These are phyloP conservation scores for Amazona guildingii DNA, from an alignment of 2,113 vertebrate species.

Conservation along the genomic window DNA sequence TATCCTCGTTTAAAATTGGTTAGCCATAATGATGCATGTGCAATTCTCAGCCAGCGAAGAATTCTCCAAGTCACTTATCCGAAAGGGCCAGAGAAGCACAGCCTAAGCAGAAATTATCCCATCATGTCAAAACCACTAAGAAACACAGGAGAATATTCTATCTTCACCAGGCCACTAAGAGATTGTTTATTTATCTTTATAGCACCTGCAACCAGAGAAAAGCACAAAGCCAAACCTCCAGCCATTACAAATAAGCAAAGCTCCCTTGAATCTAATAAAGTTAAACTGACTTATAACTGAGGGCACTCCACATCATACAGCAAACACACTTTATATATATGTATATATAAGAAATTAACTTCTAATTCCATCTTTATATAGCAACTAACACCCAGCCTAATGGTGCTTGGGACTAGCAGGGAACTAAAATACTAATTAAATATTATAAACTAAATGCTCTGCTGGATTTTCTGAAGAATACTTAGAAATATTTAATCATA, in stretches of 20 bases:
- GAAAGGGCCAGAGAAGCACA: background rate
- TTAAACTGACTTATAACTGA: background rate
- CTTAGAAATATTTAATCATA: background rate
- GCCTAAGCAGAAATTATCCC: background rate
- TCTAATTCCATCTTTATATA: background rate
- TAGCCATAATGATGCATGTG: background rate
- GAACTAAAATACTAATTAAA: background rate
- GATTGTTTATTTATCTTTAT: background rate
- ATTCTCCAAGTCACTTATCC: background rate
- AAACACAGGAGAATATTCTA: background rate
- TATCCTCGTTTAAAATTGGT: background rate
- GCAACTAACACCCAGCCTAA: background rate
- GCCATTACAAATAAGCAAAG: background rate
- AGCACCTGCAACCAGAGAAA: background rate
- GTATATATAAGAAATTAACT: background rate
- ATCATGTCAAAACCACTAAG: background rate
- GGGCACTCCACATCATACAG: background rate
- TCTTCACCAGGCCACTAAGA: background rate
- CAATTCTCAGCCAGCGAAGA: background rate
- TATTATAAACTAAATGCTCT: background rate
- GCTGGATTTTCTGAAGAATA: background rate
- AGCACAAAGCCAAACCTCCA: background rate
- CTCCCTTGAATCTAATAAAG: background rate
- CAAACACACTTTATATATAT: background rate
- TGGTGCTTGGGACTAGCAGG: background rate